Conservation (phyloP, 2,888 invertebrate species). For the Lepidochitona cinerea region DNA sequence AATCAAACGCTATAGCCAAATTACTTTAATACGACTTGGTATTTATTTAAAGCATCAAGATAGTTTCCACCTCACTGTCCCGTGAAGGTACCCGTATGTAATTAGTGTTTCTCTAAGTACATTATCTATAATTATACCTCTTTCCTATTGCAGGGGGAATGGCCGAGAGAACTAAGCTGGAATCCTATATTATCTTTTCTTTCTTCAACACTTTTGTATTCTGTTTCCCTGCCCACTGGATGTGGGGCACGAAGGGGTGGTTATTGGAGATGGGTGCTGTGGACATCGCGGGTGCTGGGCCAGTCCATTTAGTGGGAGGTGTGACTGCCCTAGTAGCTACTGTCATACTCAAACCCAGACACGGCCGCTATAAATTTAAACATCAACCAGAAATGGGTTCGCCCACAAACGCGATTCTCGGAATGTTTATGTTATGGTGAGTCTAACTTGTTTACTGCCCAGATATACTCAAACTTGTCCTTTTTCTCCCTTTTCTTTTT, state of each 20-base stretch:
- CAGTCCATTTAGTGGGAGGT: slow-evolving; percentile 66
- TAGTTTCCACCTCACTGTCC: too few species aligned
- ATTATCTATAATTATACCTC: too few species aligned
- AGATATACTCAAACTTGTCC: too few species aligned
- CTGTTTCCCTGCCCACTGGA: slow-evolving; percentile 69
- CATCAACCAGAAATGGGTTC: slow-evolving; percentile 48
- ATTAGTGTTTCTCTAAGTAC: too few species aligned
- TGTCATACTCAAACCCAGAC: slow-evolving; percentile 55
- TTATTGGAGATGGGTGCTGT: slow-evolving; percentile 88
- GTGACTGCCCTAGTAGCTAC: slow-evolving; percentile 59
- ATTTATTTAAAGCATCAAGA: too few species aligned
- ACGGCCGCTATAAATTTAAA: slow-evolving; percentile 33
- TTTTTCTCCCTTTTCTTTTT: too few species aligned
- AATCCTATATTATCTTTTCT: slow-evolving; percentile 58
- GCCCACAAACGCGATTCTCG: slow-evolving; percentile 60
- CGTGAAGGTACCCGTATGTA: too few species aligned
- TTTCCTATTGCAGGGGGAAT: slow-evolving; percentile 51
- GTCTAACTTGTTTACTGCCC: too few species aligned
- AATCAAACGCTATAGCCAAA: too few species aligned
- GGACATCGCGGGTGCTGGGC: slow-evolving; percentile 79
- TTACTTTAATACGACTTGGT: too few species aligned
- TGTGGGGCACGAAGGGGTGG: slow-evolving; percentile 72
- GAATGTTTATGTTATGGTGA: slow-evolving; percentile 65
- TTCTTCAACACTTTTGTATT: slow-evolving; percentile 57
- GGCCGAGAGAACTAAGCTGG: slow-evolving; percentile 56